phyloP scores from a whole-genome alignment of 2,113 vertebrate genomes.

The Panthera tigris region DNA sequence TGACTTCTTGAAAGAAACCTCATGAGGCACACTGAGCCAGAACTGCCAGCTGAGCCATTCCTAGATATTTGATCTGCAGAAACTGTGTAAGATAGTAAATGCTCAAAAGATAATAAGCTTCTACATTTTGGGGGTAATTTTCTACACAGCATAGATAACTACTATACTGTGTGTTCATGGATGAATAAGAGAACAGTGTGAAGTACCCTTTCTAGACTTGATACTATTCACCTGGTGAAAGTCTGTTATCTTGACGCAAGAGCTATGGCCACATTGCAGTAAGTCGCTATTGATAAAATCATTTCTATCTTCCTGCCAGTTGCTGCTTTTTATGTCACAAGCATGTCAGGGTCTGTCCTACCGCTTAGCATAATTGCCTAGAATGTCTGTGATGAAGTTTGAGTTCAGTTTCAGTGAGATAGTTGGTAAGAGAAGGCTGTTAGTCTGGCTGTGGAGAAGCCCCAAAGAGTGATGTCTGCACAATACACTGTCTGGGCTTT shows the following conservation, averaged over 20 bases:
- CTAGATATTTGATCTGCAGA: background rate
- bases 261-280: background rate
- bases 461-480: background rate
- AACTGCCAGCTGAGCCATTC: too few species aligned
- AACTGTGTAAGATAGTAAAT: background rate
- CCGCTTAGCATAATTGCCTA: background rate
- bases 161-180: background rate
- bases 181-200: background rate
- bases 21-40: background rate
- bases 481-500: background rate
- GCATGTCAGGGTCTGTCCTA: background rate
- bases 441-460: background rate
- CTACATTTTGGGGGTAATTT: background rate
- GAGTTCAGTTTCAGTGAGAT: background rate
- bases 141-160: background rate
- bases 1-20: background rate
- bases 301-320: background rate
- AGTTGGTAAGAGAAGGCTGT: background rate
- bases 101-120: background rate
- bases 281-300: background rate
- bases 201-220: background rate
- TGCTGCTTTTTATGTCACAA: background rate
- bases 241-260: background rate
- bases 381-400: background rate
- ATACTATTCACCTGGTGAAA: background rate